Evolutionary conservation across 2,113 vertebrate genomes (phyloP).

Genomic region (Lophotis ruficrista): DNA sequence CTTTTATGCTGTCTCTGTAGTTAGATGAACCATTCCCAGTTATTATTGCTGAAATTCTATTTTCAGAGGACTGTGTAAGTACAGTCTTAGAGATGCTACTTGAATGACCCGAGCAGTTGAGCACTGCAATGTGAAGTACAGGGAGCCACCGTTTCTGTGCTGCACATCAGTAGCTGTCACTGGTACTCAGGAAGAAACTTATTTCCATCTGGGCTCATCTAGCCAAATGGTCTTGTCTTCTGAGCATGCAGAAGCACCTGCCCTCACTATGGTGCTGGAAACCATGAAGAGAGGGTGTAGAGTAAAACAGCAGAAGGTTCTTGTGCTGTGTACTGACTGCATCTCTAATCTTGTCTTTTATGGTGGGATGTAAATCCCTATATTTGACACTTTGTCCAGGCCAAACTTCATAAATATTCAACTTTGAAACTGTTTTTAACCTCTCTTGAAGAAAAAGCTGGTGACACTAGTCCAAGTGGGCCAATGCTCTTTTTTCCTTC

Average conservation of each 20-base stretch:
- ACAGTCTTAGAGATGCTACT: background rate
- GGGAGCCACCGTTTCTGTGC: background rate
- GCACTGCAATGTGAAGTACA: rapidly evolving
- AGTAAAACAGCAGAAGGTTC: background rate
- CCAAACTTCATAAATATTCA: background rate
- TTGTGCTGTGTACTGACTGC: background rate
- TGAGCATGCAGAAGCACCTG: background rate
- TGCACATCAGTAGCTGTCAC: background rate
- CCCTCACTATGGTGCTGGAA: background rate
- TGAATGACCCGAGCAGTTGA: background rate
- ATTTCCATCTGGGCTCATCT: background rate
- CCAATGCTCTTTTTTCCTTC: background rate
- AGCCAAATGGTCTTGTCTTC: background rate
- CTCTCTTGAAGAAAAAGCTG: background rate
- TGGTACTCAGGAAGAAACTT: background rate
- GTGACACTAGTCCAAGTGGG: background rate
- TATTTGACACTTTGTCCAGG: background rate
- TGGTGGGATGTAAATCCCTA: background rate
- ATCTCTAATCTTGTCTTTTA: background rate
- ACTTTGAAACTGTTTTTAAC: background rate
- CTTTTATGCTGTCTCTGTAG: background rate
- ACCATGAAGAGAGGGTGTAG: background rate
- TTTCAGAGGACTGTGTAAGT: background rate
- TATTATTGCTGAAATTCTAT: background rate
- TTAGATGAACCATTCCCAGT: background rate